A percentile compares a stretch with the other conserved stretches of the same genome.
Conservation (phyloP, 64 coral and sea anemone genomes). For the Pocillopora verrucosa region DNA sequence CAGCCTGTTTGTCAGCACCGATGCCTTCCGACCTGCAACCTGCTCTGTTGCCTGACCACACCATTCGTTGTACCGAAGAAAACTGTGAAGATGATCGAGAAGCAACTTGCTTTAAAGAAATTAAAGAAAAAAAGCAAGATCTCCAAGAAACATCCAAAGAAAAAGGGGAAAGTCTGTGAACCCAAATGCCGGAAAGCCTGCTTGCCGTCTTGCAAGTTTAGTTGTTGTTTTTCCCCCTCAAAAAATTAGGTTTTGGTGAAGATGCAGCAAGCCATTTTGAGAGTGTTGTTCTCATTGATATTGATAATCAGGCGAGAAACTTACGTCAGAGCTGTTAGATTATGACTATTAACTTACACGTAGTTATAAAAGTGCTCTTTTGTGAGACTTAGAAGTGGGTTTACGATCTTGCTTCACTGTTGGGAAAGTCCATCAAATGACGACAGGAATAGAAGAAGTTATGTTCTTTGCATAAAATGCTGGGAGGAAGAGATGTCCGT, state of each 20-base stretch:
- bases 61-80: constrained; percentile 28
- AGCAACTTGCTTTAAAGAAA: background rate
- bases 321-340: no score
- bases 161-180: constrained; percentile 21
- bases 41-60: constrained; percentile 48
- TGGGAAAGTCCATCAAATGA: no score
- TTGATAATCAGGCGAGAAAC: no score
- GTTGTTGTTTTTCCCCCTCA: constrained; percentile 49
- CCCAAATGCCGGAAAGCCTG: constrained; percentile 31
- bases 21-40: constrained; percentile 60
- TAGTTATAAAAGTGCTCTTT: no score
- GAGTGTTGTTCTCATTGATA: background rate
- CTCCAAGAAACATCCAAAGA: background rate
- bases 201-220: constrained; percentile 48
- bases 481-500: no score
- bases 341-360: no score
- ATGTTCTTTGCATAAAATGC: no score
- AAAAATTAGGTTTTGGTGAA: background rate
- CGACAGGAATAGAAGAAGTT: no score
- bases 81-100: constrained; percentile 6
- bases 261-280: background rate
- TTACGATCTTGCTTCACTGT: no score
- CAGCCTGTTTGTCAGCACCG: constrained; percentile 39
- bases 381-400: no score
- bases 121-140: background rate